These are phyloP conservation scores for Achroia grisella DNA, from an alignment of 1,140 invertebrate species.

Conservation along the genomic window DNA sequence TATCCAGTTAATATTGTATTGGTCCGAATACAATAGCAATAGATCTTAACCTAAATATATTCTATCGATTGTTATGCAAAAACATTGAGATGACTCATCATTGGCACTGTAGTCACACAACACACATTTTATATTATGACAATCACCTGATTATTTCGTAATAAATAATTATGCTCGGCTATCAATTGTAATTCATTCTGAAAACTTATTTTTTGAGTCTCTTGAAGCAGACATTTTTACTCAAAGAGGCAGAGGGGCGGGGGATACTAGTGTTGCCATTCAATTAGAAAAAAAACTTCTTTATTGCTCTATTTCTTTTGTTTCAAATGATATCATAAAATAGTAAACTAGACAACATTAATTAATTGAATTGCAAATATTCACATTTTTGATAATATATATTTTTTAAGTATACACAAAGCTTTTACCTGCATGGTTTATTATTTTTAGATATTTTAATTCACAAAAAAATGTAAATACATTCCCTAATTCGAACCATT, in stretches of 20 bases:
- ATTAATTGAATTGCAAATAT: too few species aligned
- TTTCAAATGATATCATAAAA: too few species aligned
- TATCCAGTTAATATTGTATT: conserved; percentile 42
- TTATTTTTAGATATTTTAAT: too few species aligned
- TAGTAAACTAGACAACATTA: too few species aligned
- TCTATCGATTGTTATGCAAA: conserved; percentile 72
- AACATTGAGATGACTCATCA: conserved; percentile 57
- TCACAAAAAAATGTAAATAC: too few species aligned
- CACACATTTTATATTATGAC: conserved; percentile 20
- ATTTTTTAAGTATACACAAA: too few species aligned
- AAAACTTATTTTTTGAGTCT: conserved; percentile 50
- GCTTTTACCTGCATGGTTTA: too few species aligned
- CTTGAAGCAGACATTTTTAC: conserved; percentile 66
- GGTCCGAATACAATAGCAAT: conserved; percentile 52
- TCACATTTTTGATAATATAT: too few species aligned
- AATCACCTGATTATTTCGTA: conserved; percentile 50
- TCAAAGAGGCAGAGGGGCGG: conserved; percentile 20
- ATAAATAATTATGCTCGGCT: conserved; percentile 32
- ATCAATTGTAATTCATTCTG: conserved; percentile 40
- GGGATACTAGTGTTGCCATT: conserved; percentile 26
- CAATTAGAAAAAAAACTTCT: too few species aligned
- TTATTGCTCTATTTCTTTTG: too few species aligned
- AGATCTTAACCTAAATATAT: conserved; percentile 71
- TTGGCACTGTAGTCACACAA: conserved; percentile 29
- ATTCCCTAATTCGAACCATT: too few species aligned